These are phyloP conservation scores for Harmothoe impar DNA, from an alignment of 2,888 invertebrate genomes.

Conservation along the genomic window DNA sequence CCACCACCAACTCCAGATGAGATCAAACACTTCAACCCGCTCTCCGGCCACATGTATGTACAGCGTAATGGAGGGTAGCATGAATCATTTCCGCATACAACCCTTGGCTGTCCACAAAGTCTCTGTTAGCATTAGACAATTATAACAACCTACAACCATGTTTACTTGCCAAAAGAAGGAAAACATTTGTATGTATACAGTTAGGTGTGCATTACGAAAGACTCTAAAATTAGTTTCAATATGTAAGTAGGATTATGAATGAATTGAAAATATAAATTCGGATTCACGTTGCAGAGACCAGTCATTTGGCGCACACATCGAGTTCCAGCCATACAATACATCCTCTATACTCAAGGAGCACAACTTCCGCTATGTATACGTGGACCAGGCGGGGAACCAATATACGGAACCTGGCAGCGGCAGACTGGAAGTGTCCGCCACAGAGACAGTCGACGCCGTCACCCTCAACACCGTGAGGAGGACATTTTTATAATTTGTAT, in stretches of 20 bases:
- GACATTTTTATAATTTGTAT: constrained; percentile 17
- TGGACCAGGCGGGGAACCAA: constrained; percentile 28
- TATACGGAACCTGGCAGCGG: background rate
- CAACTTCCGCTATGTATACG: constrained; percentile 36
- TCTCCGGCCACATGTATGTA: background rate
- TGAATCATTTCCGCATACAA: too few relatives aligned
- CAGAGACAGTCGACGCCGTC: background rate
- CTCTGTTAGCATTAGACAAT: too few relatives aligned
- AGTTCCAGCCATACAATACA: background rate
- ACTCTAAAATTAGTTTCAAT: too few relatives aligned
- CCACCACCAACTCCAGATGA: background rate
- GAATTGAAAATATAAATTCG: too few relatives aligned
- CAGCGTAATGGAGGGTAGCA: too few relatives aligned
- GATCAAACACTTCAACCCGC: background rate
- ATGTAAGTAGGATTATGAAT: too few relatives aligned
- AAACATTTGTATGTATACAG: too few relatives aligned
- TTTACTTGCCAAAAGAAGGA: too few relatives aligned
- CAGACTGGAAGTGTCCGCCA: constrained; percentile 17
- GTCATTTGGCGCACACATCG: constrained; percentile 16
- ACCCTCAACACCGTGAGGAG: constrained; percentile 21
- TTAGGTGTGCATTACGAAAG: too few relatives aligned
- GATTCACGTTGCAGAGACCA: background rate
- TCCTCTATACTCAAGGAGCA: background rate
- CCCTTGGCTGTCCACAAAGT: too few relatives aligned
- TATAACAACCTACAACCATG: too few relatives aligned